Conservation (phyloP, 2,888 invertebrate species). For the Hypercompe scribonia region DNA sequence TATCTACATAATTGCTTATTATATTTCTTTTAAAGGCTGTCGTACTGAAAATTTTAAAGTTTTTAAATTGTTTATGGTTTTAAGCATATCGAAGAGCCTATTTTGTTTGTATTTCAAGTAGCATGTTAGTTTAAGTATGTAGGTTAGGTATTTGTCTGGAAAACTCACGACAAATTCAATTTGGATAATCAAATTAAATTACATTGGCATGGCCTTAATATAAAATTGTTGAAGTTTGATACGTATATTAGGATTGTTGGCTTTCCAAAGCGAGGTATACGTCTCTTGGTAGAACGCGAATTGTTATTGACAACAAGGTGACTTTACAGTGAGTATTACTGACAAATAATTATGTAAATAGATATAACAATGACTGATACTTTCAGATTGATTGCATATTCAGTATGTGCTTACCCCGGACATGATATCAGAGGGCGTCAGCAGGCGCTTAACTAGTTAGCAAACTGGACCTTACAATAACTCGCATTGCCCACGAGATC, state of each 20-base stretch:
- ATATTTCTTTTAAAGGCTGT: constrained; percentile 18
- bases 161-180: constrained; percentile 47
- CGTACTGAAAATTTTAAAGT: constrained; percentile 17
- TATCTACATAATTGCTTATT: constrained; percentile 23
- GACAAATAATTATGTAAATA: constrained; percentile 21
- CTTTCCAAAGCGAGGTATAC: constrained; percentile 46
- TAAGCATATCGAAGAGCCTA: constrained; percentile 51
- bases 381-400: not conserved
- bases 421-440: constrained; percentile 4
- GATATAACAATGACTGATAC: not conserved
- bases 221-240: constrained; percentile 75
- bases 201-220: constrained; percentile 68
- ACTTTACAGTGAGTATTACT: constrained; percentile 31
- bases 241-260: constrained; percentile 69
- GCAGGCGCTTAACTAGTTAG: constrained; percentile 6
- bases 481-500: constrained; percentile 13
- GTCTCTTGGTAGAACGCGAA: constrained; percentile 41
- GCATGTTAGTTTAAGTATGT: constrained; percentile 30
- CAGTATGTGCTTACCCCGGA: constrained; percentile 16
- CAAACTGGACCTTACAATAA: constrained; percentile 7
- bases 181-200: constrained; percentile 57
- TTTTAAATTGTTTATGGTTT: constrained; percentile 28
- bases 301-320: constrained; percentile 36
- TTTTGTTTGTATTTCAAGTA: constrained; percentile 46
- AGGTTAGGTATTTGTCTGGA: constrained; percentile 49